A percentile compares a stretch with the other conserved stretches of the same genome.
Conservation (phyloP, 2,113 vertebrate genomes). For the Dendrocopos noguchii region DNA sequence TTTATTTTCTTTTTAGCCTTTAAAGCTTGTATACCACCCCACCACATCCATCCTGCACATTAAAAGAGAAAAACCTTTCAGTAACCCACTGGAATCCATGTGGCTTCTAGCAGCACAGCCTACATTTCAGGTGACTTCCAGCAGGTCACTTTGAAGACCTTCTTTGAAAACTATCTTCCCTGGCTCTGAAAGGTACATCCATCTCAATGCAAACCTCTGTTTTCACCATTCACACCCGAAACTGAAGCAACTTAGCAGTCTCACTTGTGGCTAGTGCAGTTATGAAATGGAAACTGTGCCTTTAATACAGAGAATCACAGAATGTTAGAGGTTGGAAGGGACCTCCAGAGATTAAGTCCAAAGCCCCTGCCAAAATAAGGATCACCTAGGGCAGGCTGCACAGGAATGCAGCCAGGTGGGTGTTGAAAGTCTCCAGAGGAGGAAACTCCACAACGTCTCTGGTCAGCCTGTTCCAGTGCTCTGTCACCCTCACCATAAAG, state of each 20-base stretch:
- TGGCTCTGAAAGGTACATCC: neutral
- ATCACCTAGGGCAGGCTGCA: too few species aligned
- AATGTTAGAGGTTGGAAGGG: too few species aligned
- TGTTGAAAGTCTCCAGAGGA: too few species aligned
- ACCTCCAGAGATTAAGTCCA: too few species aligned
- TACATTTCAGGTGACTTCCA: neutral
- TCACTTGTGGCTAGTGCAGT: neutral
- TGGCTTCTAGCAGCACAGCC: neutral
- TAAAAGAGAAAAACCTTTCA: neutral
- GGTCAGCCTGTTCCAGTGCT: too few species aligned
- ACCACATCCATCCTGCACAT: neutral
- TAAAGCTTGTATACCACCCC: neutral
- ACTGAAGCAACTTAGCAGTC: neutral
- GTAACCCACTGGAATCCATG: neutral
- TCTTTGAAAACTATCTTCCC: neutral
- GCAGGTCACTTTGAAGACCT: neutral
- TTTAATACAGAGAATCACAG: neutral
- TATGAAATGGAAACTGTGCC: neutral
- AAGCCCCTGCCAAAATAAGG: too few species aligned
- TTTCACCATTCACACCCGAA: neutral
- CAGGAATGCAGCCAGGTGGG: too few species aligned
- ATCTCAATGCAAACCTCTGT: neutral
- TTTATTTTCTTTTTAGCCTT: neutral
- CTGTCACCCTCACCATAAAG: too few species aligned
- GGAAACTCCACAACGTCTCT: too few species aligned